A percentile compares a stretch with the other conserved stretches of the same genome.
Evolutionary conservation across 2,797 vertebrate species (phyloP).

Genomic region (Thaleichthys pacificus): DNA sequence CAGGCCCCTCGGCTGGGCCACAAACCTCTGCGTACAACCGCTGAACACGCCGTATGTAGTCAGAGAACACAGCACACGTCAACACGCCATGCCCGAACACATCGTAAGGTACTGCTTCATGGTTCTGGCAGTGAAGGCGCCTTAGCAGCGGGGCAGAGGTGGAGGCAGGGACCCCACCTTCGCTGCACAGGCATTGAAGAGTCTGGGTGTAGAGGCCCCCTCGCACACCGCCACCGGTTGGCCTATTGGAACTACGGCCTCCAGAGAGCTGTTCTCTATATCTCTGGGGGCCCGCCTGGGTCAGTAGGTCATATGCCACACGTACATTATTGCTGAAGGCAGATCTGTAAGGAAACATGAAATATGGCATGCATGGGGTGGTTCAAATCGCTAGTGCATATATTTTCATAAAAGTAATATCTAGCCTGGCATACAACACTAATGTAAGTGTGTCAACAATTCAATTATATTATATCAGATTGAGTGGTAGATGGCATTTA

Average conservation of each 20-base stretch:
- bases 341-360: slow-evolving; percentile 68
- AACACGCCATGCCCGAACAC: slow-evolving; percentile 89
- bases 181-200: slow-evolving; percentile 82
- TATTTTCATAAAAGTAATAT: too few relatives aligned
- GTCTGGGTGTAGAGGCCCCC: slow-evolving; percentile 87
- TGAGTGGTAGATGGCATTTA: too few relatives aligned
- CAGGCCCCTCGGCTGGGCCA: slow-evolving; percentile 61
- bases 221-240: slow-evolving; percentile 72
- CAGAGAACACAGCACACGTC: slow-evolving; percentile 87
- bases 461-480: too few relatives aligned
- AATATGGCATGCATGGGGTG: background rate
- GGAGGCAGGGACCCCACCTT: slow-evolving; percentile 77
- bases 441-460: too few relatives aligned
- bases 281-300: slow-evolving; percentile 61
- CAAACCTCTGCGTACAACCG: slow-evolving; percentile 83
- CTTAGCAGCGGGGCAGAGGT: slow-evolving; percentile 78
- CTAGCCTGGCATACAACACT: too few relatives aligned
- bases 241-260: slow-evolving; percentile 17
- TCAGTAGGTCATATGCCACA: slow-evolving; percentile 86
- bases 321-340: slow-evolving; percentile 90
- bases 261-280: slow-evolving; percentile 50
- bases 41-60: slow-evolving; percentile 84
- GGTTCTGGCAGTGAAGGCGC: slow-evolving; percentile 86
- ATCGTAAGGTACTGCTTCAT: slow-evolving; percentile 88
- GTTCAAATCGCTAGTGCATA: too few relatives aligned